These are phyloP conservation scores for Phaenicophaeus curvirostris DNA, from an alignment of 2,797 vertebrate species.

Conservation along the genomic window DNA sequence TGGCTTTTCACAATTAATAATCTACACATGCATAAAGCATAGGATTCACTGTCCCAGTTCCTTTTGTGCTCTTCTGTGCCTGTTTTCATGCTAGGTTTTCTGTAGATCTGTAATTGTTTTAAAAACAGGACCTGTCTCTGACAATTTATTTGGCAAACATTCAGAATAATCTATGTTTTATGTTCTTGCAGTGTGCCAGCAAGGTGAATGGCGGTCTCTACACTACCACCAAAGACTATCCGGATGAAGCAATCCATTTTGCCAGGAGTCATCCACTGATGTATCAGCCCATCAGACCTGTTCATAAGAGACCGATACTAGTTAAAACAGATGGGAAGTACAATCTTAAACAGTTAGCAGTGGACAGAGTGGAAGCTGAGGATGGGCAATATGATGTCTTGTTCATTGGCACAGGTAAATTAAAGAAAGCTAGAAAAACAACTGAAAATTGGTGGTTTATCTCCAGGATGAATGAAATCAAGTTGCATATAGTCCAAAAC, in stretches of 20 bases:
- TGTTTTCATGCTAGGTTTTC: neutral
- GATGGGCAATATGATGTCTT: conserved; percentile 96
- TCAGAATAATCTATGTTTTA: neutral
- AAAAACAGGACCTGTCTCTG: neutral
- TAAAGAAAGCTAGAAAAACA: neutral
- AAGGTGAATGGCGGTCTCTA: conserved; percentile 91
- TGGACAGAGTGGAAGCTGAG: conserved; percentile 94
- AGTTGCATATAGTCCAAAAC: neutral
- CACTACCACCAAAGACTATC: conserved; percentile 91
- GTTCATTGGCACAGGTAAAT: conserved; percentile 94
- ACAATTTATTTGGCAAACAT: neutral
- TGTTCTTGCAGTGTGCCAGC: conserved; percentile 90
- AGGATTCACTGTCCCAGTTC: neutral
- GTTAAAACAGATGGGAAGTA: conserved; percentile 90
- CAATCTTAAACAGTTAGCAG: conserved; percentile 91
- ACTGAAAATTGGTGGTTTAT: neutral
- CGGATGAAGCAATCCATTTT: conserved; percentile 93
- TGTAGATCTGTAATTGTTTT: neutral
- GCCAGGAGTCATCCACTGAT: conserved; percentile 91
- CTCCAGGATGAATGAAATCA: neutral
- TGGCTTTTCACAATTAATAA: neutral
- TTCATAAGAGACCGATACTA: conserved; percentile 88
- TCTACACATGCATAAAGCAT: neutral
- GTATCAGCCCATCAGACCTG: conserved; percentile 88
- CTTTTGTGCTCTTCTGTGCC: neutral